These are phyloP conservation scores for Psittacula derbiana DNA, from an alignment of 2,797 vertebrate species.

Conservation along the genomic window DNA sequence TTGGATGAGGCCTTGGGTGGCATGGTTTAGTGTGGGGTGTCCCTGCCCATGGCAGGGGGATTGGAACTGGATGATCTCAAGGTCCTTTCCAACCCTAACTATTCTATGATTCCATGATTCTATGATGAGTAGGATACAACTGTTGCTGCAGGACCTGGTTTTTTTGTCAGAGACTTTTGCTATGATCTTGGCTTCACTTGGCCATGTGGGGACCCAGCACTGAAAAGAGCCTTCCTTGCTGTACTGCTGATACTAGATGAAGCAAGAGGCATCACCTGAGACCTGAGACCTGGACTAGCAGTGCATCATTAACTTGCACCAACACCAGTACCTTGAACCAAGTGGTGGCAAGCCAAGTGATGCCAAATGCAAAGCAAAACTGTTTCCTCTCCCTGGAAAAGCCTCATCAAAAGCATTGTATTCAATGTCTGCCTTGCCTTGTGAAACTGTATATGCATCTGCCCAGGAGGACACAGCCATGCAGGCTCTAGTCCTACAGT, in stretches of 20 bases:
- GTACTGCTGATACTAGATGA: not conserved
- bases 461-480: not conserved
- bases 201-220: not conserved
- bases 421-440: not conserved
- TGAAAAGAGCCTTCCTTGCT: not conserved
- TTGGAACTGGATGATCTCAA: no score
- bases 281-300: not conserved
- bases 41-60: no score
- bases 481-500: constrained; percentile 6
- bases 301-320: not conserved
- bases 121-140: not conserved
- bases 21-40: no score
- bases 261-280: not conserved
- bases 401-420: not conserved
- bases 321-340: not conserved
- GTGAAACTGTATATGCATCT: not conserved
- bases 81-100: no score
- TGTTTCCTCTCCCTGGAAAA: not conserved
- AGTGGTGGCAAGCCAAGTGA: not conserved
- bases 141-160: not conserved
- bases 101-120: no score
- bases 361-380: not conserved
- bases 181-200: not conserved
- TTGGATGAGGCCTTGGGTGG: no score
- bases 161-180: not conserved